Evolutionary conservation across 2,113 vertebrate species (phyloP).

Genomic region (Pontoporia blainvillei): DNA sequence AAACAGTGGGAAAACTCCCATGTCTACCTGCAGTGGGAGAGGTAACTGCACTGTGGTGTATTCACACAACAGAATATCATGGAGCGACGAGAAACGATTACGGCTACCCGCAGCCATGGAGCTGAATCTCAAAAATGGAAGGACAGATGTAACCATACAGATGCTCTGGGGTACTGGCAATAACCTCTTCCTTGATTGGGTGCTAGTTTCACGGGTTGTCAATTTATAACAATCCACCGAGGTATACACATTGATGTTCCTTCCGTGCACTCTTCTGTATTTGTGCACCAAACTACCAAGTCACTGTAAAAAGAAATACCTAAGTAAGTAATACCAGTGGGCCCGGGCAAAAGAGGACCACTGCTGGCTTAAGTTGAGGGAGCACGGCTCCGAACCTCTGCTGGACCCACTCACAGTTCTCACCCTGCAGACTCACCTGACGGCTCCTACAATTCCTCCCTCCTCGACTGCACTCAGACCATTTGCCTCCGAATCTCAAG

Average conservation of each 20-base stretch:
- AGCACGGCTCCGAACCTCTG: background rate
- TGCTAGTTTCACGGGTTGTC: background rate
- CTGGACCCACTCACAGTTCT: background rate
- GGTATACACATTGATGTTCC: background rate
- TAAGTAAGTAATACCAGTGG: background rate
- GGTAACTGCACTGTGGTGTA: background rate
- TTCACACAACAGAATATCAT: background rate
- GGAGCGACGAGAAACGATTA: background rate
- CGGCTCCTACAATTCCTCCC: too few relatives aligned
- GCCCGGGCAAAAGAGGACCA: background rate
- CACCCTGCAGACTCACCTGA: background rate
- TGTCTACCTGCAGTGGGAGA: background rate
- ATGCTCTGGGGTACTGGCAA: background rate
- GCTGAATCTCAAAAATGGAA: background rate
- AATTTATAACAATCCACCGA: background rate
- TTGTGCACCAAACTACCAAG: background rate
- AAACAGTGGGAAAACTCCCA: background rate
- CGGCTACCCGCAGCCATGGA: background rate
- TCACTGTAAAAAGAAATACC: background rate
- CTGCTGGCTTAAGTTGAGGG: too few relatives aligned
- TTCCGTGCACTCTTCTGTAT: background rate
- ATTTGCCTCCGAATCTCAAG: background rate
- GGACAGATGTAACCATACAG: background rate
- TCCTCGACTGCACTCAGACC: too few relatives aligned
- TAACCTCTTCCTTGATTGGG: background rate